Conservation (phyloP, 2,888 invertebrate genomes). For the Scotopteryx bipunctaria region DNA sequence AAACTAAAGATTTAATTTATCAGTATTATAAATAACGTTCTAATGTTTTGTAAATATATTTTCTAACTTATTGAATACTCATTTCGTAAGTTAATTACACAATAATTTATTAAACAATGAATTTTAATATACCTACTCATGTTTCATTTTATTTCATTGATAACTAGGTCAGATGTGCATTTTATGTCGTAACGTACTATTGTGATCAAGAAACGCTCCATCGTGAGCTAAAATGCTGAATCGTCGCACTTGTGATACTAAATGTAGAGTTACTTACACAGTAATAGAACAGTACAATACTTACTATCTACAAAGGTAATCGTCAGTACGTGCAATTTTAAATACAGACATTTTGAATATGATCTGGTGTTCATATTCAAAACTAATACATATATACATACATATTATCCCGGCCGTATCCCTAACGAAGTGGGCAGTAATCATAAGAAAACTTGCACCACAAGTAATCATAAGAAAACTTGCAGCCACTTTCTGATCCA, state of each 20-base stretch:
- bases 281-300: neutral
- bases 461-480: too few relatives aligned
- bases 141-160: conserved; percentile 32
- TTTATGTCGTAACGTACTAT: conserved; percentile 28
- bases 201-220: conserved; percentile 21
- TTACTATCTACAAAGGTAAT: too few relatives aligned
- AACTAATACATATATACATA: too few relatives aligned
- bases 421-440: too few relatives aligned
- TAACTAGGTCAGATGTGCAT: conserved; percentile 37
- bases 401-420: too few relatives aligned
- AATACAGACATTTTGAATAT: too few relatives aligned
- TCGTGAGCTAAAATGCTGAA: conserved; percentile 25
- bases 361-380: too few relatives aligned
- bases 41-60: conserved; percentile 31
- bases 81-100: conserved; percentile 11
- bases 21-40: conserved; percentile 35
- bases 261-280: conserved; percentile 15
- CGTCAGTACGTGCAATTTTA: neutral
- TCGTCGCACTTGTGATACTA: conserved; percentile 1
- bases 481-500: too few relatives aligned
- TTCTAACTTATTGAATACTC: conserved; percentile 21
- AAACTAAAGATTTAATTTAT: conserved; percentile 39
- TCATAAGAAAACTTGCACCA: too few relatives aligned
- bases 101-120: conserved; percentile 25
- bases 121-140: conserved; percentile 16